Evolutionary conservation across 2,113 vertebrate genomes (phyloP).

Genomic region (Tachysurus fulvidraco): DNA sequence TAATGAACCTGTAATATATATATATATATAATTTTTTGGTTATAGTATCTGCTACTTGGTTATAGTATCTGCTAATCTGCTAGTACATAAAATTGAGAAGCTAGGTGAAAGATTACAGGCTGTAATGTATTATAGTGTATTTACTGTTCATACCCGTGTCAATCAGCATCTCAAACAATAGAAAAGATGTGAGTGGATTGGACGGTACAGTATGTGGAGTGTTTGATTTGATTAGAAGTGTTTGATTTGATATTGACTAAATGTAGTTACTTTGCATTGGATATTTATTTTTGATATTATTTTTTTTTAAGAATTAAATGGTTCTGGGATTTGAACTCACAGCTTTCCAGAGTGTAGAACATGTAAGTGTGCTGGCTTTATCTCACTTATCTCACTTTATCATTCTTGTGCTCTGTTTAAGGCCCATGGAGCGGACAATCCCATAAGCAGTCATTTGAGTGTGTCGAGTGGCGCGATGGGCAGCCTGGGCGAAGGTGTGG

Average conservation of each 20-base stretch:
- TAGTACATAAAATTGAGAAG: not conserved
- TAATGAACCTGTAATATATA: not conserved
- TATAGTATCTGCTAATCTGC: not conserved
- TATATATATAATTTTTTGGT: not conserved
- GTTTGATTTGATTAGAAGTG: not conserved
- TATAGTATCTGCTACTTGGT: not conserved
- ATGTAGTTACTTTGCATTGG: not conserved
- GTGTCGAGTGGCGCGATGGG: constrained; percentile 74
- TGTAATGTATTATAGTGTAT: not conserved
- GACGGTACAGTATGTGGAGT: not conserved
- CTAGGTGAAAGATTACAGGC: not conserved
- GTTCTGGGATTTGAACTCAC: not conserved
- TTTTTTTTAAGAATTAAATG: not conserved
- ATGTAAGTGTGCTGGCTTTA: not conserved
- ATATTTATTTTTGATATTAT: not conserved
- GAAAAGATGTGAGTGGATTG: not conserved
- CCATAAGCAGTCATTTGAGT: constrained; percentile 37
- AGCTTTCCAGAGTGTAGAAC: not conserved
- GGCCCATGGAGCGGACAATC: constrained; percentile 67
- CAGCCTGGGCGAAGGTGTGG: constrained; percentile 78
- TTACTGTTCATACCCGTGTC: not conserved
- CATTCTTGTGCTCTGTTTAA: constrained; percentile 57
- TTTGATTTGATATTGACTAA: not conserved
- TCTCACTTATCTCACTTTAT: not conserved
- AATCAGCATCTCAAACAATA: not conserved